phyloP scores from a whole-genome alignment of 2,888 invertebrate genomes.

The Sthenelais limicola region DNA sequence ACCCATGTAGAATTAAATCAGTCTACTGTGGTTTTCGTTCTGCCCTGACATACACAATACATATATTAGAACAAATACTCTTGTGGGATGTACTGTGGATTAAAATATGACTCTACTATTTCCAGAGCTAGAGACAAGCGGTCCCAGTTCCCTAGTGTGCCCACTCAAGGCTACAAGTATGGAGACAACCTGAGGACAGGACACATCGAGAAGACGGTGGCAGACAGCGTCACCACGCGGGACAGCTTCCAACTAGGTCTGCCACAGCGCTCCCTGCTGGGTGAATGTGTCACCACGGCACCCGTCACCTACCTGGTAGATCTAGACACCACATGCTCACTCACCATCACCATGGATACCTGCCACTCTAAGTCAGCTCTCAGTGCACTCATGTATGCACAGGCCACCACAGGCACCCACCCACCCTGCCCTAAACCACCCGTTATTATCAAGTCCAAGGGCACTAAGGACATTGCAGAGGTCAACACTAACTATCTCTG shows the following conservation, averaged over 20 bases:
- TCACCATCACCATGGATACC: slow-evolving; percentile 50
- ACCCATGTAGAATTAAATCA: too few species aligned
- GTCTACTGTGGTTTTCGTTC: too few species aligned
- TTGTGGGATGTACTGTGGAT: too few species aligned
- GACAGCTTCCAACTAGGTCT: slow-evolving; percentile 54
- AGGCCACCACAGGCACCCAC: slow-evolving; percentile 50
- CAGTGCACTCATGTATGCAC: slow-evolving; percentile 60
- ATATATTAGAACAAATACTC: too few species aligned
- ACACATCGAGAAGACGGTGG: background rate
- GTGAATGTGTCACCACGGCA: slow-evolving; percentile 58
- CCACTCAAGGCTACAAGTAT: slow-evolving; percentile 52
- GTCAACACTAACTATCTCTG: slow-evolving; percentile 58
- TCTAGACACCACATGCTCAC: slow-evolving; percentile 55
- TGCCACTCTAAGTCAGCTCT: slow-evolving; percentile 56
- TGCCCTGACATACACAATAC: too few species aligned
- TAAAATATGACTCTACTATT: too few species aligned
- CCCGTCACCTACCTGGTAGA: slow-evolving; percentile 63
- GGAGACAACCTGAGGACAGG: slow-evolving; percentile 54
- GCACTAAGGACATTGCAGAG: slow-evolving; percentile 45
- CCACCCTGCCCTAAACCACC: slow-evolving; percentile 54
- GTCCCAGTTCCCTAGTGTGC: slow-evolving; percentile 7
- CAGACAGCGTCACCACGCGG: slow-evolving; percentile 11
- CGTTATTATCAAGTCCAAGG: slow-evolving; percentile 46
- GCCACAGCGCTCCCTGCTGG: slow-evolving; percentile 58
- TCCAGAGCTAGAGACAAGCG: slow-evolving; percentile 37